Evolutionary conservation across 2,113 vertebrate species (phyloP), one percentile per base, ranked within the genome.

Genomic region (Azemiops feae): DNA sequence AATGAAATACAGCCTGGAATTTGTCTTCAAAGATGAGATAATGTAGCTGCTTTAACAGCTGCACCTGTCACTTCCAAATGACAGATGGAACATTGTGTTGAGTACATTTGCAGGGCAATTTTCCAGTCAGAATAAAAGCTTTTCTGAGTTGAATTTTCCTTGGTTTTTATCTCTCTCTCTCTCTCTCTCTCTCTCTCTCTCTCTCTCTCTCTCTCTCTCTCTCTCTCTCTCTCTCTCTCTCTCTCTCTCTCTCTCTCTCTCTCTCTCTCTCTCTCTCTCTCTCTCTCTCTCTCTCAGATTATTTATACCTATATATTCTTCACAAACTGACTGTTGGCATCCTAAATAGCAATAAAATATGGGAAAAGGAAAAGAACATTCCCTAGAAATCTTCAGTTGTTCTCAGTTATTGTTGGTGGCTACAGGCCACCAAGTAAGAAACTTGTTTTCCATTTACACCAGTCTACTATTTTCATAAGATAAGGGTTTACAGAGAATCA

Each of bases 21-120:
- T 97, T 97, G 97, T 97, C 97, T 97, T 96, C 96, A 85, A 86
- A 97, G 97, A 97, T 97, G 97, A 97, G 97, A 97, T 97, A 97
- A 97, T 95, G 94, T 93, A 87, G 96, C 95, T 0, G 55, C 96
- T 93, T 96, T 96, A 97, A 97, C 97, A 96, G 96, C 96, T 95
- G 96, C 96, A 97, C 94, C 95, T 97, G 97, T 97, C 97, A 97
- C 95, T 92, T 96, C 81, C 96, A 81, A 96, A 96, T 97, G 97
- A 97, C 96, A 96, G 95, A 97, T 96, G 96, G 96, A 96, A 96
- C 96, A 97, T 97, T 97, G 97, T 97, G 97, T 95, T 52, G 96
- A 94, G 96, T 94, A 97, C 96, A 96, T 97, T 97, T 95, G 95
- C 97, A 96, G 96, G 94, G 96, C 97, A 97, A 97, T 97, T 97